A percentile compares a stretch with the other conserved stretches of the same genome.
phyloP scores from a whole-genome alignment of 2,113 vertebrate genomes.

The Sylvietta virens region DNA sequence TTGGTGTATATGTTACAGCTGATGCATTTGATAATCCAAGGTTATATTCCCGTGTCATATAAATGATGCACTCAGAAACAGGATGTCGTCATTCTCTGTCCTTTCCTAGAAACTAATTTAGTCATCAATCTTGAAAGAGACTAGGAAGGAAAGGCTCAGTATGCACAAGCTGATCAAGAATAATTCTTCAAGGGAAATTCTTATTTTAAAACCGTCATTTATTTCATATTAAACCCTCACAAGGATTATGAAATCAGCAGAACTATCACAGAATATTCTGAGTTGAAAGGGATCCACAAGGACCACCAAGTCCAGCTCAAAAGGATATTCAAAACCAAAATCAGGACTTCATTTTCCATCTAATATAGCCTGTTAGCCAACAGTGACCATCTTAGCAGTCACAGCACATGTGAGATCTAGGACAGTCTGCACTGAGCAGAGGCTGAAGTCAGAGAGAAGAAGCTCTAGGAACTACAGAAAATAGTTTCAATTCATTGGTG shows the following conservation, averaged over 20 bases:
- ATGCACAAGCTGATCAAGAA: neutral
- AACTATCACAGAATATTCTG: neutral
- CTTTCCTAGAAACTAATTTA: neutral
- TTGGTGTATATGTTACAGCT: neutral
- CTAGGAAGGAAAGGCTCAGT: neutral
- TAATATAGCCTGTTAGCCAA: neutral
- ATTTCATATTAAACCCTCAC: neutral
- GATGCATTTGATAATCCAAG: neutral
- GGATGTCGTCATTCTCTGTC: neutral
- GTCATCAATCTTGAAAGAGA: neutral
- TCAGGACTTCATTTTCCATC: neutral
- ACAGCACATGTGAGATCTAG: neutral
- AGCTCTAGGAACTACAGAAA: no score
- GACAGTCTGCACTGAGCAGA: neutral
- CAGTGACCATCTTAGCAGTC: neutral
- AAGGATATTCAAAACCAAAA: neutral
- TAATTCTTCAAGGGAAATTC: neutral
- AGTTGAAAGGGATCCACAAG: neutral
- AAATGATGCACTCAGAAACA: neutral
- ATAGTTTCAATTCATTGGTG: neutral
- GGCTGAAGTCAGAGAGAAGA: neutral
- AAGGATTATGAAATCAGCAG: neutral
- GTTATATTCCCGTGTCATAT: neutral
- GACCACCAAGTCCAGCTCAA: neutral
- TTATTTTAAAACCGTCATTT: neutral